phyloP scores from a whole-genome alignment of 2,888 invertebrate genomes.

The Strigamia maritima region DNA sequence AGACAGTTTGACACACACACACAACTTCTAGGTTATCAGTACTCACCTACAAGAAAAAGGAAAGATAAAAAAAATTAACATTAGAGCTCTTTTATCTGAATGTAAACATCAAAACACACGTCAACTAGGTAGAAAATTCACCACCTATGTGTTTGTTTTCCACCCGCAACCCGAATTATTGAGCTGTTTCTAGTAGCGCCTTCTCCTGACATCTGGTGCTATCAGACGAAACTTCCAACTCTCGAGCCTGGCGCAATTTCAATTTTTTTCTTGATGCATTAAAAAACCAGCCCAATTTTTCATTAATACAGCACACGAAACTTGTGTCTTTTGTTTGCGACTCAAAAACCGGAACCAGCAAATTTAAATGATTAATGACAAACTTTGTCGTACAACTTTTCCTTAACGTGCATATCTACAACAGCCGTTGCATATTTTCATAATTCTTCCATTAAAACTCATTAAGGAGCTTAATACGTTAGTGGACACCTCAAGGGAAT shows the following conservation, averaged over 20 bases:
- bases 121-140: neutral
- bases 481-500: conserved; percentile 24
- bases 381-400: conserved; percentile 7
- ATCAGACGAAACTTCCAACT: neutral
- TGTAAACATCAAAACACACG: neutral
- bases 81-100: neutral
- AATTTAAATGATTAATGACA: conserved; percentile 27
- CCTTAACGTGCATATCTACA: neutral
- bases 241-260: neutral
- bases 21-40: conserved; percentile 18
- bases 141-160: conserved; percentile 9
- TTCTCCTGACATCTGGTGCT: conserved; percentile 12
- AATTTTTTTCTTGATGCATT: neutral
- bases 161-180: conserved; percentile 2
- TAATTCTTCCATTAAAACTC: conserved; percentile 29
- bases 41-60: neutral
- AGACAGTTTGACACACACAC: neutral
- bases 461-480: conserved; percentile 24
- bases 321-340: neutral
- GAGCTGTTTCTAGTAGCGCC: neutral
- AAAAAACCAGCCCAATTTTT: neutral
- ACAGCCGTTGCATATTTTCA: conserved; percentile 21
- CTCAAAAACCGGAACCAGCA: neutral
- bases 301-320: neutral
- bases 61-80: neutral